Evolutionary conservation across 2,113 vertebrate genomes (phyloP).

Genomic region (Malurus elegans): DNA sequence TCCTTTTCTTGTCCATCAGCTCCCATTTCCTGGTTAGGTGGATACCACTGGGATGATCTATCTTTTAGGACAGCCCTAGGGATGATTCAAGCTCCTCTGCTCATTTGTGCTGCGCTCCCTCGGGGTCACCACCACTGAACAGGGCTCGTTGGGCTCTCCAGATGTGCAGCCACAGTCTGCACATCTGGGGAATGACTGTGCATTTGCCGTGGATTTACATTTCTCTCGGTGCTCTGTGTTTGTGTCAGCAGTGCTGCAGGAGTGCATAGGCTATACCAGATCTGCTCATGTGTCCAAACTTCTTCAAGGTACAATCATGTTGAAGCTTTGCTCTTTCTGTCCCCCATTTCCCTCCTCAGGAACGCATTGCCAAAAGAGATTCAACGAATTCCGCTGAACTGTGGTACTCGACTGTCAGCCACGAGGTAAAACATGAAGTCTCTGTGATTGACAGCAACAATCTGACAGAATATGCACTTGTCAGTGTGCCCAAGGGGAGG

Average conservation of each 20-base stretch:
- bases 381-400: not conserved
- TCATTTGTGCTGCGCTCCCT: not conserved
- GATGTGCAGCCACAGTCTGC: not conserved
- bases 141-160: not conserved
- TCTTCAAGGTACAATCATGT: not conserved
- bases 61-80: not conserved
- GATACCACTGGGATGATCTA: not conserved
- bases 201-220: not conserved
- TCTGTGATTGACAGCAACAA: not conserved
- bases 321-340: not conserved
- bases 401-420: constrained; percentile 46
- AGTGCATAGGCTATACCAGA: not conserved
- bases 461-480: constrained; percentile 33
- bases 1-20: not conserved
- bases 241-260: not conserved
- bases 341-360: not conserved
- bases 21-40: accelerated
- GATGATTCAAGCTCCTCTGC: accelerated
- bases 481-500: not conserved
- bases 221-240: accelerated
- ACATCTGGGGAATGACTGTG: accelerated
- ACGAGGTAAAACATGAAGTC: not conserved
- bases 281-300: accelerated
- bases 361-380: not conserved
- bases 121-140: accelerated